Conservation (phyloP, 2,888 invertebrate species). For the Tetrapedia diversipes region DNA sequence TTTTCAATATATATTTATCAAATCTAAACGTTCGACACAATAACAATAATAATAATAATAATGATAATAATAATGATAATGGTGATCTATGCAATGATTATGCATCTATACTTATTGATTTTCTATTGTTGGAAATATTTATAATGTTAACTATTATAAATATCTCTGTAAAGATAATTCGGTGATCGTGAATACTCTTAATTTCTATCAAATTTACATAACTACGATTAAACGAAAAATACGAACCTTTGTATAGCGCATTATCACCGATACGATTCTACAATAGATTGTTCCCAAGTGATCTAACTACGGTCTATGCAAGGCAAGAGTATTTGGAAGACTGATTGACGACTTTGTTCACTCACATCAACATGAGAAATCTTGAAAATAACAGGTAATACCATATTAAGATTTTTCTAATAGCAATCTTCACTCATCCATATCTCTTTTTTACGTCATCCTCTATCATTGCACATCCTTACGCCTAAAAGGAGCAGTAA, state of each 20-base stretch:
- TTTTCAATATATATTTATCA: neutral
- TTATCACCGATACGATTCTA: conserved; percentile 17
- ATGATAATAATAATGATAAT: neutral
- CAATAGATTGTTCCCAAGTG: conserved; percentile 20
- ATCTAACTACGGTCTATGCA: conserved; percentile 43
- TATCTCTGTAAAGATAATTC: neutral
- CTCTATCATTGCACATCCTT: too few relatives aligned
- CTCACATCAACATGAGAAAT: conserved; percentile 33
- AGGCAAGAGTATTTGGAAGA: conserved; percentile 46
- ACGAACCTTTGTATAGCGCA: conserved; percentile 56
- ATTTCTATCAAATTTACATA: neutral
- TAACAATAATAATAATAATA: neutral
- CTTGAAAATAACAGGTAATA: neutral
- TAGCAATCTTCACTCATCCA: neutral
- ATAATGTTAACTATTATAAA: too few relatives aligned
- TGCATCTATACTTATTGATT: too few relatives aligned
- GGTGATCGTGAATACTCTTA: too few relatives aligned
- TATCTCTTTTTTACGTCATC: neutral
- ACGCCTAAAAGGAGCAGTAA: too few relatives aligned
- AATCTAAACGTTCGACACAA: neutral
- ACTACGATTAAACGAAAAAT: neutral
- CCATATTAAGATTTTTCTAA: conserved; percentile 5
- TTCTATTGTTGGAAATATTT: too few relatives aligned
- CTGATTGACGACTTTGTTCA: conserved; percentile 50
- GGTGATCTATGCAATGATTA: neutral